A percentile compares a stretch with the other conserved stretches of the same genome.
phyloP scores from a whole-genome alignment of 2,888 invertebrate genomes.

The Thysanoteuthis rhombus region DNA sequence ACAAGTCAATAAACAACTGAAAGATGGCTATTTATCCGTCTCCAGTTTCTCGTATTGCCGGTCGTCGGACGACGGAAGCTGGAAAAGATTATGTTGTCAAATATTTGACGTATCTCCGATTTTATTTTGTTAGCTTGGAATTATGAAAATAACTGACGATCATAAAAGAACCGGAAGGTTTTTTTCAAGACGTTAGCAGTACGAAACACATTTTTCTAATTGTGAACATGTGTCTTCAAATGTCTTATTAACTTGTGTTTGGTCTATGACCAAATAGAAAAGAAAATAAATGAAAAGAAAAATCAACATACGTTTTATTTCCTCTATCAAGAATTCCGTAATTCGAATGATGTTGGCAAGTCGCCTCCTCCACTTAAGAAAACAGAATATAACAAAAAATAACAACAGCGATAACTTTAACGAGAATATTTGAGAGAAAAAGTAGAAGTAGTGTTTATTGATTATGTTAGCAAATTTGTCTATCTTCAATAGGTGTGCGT shows the following conservation, averaged over 20 bases:
- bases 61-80: not conserved
- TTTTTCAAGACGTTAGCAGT: not conserved
- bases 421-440: not conserved
- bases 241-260: not conserved
- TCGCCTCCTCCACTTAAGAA: not conserved
- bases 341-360: not conserved
- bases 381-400: not conserved
- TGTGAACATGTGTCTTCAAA: not conserved
- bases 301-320: too few relatives aligned
- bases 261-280: not conserved
- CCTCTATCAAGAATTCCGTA: not conserved
- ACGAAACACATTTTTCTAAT: not conserved
- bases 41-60: not conserved
- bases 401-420: not conserved
- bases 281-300: not conserved
- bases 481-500: not conserved
- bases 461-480: not conserved
- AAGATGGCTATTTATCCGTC: constrained; percentile 12
- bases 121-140: not conserved
- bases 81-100: not conserved
- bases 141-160: not conserved
- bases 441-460: not conserved
- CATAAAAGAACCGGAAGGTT: too few relatives aligned
- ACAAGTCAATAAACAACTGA: not conserved
- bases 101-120: not conserved